A percentile compares a stretch with the other conserved stretches of the same genome.
Evolutionary conservation across 2,797 vertebrate species (phyloP).

Genomic region (Strix occidentalis): DNA sequence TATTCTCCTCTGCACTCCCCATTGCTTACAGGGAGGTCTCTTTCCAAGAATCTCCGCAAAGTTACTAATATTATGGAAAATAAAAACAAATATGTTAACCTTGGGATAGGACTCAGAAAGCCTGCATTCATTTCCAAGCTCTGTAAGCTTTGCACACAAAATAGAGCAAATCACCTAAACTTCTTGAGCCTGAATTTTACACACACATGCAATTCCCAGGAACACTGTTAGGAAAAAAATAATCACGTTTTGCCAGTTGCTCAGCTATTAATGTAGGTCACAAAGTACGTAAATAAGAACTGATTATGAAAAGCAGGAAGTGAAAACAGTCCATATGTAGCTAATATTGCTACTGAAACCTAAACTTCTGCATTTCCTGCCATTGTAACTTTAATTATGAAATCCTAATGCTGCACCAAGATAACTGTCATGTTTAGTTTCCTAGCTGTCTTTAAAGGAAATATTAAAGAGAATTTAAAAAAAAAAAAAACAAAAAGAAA

Average conservation of each 20-base stretch:
- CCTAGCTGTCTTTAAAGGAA: slow-evolving; percentile 31
- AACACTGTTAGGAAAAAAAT: not conserved
- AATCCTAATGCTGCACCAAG: not conserved
- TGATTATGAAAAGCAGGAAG: slow-evolving; percentile 56
- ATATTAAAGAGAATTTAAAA: slow-evolving; percentile 13
- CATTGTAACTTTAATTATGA: slow-evolving; percentile 32
- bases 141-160: not conserved
- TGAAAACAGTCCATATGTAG: slow-evolving; percentile 36
- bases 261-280: not conserved
- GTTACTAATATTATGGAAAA: not conserved
- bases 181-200: accelerated
- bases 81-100: not conserved
- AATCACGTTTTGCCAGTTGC: not conserved
- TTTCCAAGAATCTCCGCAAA: not conserved
- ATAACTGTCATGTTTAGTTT: slow-evolving; percentile 35
- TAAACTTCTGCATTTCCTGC: slow-evolving; percentile 60
- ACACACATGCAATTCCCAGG: not conserved
- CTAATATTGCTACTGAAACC: slow-evolving; percentile 42
- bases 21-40: not conserved
- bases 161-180: not conserved
- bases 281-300: not conserved
- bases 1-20: not conserved
- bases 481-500: not conserved
- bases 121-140: not conserved
- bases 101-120: not conserved